Evolutionary conservation across 2,797 vertebrate species (phyloP).

Genomic region (Schizothorax lantsangensis): DNA sequence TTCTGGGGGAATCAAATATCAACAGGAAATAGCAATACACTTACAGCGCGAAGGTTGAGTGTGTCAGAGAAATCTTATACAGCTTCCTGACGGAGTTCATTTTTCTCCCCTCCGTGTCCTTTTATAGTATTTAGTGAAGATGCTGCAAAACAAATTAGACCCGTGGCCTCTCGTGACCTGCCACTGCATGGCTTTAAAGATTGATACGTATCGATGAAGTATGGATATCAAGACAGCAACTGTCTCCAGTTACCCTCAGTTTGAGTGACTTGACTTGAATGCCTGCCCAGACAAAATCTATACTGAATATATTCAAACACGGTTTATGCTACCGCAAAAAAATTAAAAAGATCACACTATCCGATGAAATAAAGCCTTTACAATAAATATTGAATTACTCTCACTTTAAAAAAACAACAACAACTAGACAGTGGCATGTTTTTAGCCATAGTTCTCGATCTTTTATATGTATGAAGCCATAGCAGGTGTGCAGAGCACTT

Average conservation of each 20-base stretch:
- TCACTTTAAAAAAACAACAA: not conserved
- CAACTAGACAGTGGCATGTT: not conserved
- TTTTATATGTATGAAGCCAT: not conserved
- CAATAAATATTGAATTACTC: conserved; percentile 4
- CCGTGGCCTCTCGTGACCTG: conserved; percentile 42
- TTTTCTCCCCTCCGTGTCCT: conserved; percentile 71
- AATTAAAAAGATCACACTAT: not conserved
- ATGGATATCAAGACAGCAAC: conserved; percentile 51
- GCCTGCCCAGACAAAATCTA: conserved; percentile 60
- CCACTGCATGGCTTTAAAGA: conserved; percentile 56
- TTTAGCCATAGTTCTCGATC: not conserved
- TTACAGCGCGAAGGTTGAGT: conserved; percentile 80
- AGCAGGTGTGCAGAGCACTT: not conserved
- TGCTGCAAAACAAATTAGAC: conserved; percentile 59
- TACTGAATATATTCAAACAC: conserved; percentile 45
- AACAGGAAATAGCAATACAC: conserved; percentile 82
- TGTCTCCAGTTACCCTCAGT: conserved; percentile 49
- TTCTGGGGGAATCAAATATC: conserved; percentile 81
- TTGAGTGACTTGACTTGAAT: conserved; percentile 58
- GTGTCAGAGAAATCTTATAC: conserved; percentile 84
- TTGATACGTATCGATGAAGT: conserved; percentile 61
- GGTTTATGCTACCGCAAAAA: conserved; percentile 33
- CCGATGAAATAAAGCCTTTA: not conserved
- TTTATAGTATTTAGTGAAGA: conserved; percentile 63
- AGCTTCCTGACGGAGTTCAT: conserved; percentile 81